Conservation (phyloP, 2,888 invertebrate species). For the Allygus modestus region DNA sequence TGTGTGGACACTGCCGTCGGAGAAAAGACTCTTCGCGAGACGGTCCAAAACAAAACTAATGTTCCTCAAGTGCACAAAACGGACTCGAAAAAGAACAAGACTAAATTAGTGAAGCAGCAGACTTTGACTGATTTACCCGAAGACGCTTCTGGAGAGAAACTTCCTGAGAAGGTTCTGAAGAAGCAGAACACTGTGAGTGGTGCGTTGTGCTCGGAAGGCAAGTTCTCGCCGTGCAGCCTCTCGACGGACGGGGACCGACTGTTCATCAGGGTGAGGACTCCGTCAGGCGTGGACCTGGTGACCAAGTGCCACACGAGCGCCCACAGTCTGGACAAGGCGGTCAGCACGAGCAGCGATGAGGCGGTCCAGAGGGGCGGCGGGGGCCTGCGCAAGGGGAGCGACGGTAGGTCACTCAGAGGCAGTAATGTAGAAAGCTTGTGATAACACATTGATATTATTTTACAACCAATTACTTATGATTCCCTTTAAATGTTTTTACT, state of each 20-base stretch:
- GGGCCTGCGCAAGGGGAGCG: constrained; percentile 23
- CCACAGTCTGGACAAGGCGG: constrained; percentile 22
- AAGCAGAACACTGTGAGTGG: constrained; percentile 54
- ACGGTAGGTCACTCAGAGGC: constrained; percentile 32
- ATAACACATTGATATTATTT: too few relatives aligned
- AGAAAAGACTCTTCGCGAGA: constrained; percentile 35
- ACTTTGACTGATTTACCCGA: constrained; percentile 37
- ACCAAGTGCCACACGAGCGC: constrained; percentile 45
- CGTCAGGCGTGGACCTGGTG: constrained; percentile 20
- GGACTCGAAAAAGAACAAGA: constrained; percentile 51
- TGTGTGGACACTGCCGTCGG: constrained; percentile 15
- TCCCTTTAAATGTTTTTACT: too few relatives aligned
- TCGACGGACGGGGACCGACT: constrained; percentile 51
- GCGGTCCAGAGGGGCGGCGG: not conserved
- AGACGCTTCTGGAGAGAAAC: not conserved
- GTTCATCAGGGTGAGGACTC: constrained; percentile 50
- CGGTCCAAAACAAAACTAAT: constrained; percentile 36
- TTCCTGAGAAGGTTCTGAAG: constrained; percentile 6
- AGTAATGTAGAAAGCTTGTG: too few relatives aligned
- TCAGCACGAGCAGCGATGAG: not conserved
- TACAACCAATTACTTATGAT: not conserved
- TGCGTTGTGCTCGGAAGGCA: constrained; percentile 30
- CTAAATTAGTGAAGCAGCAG: constrained; percentile 47
- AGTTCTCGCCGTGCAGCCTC: constrained; percentile 51
- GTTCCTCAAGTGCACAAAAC: constrained; percentile 57